These are phyloP conservation scores for Phocides pigmalion DNA, from an alignment of 1,140 invertebrate genomes.

Conservation along the genomic window DNA sequence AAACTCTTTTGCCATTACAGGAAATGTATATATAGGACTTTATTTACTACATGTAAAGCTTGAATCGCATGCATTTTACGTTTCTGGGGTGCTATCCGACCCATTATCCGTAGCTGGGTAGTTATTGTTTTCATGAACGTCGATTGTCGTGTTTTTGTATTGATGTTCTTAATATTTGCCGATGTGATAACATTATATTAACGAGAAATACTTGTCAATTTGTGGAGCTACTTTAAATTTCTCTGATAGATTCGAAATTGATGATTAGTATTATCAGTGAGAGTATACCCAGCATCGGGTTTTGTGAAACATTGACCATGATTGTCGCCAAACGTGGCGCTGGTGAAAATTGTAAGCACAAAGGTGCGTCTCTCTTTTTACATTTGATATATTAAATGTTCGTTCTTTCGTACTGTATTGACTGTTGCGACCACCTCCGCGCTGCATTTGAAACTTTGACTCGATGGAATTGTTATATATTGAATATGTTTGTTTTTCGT, in stretches of 20 bases:
- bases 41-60: slow-evolving; percentile 29
- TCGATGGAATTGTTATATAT: no score
- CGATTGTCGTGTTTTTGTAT: slow-evolving; percentile 22
- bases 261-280: slow-evolving; percentile 66
- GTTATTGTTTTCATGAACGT: slow-evolving; percentile 24
- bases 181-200: slow-evolving; percentile 24
- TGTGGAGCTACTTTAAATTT: slow-evolving; percentile 45
- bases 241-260: slow-evolving; percentile 82
- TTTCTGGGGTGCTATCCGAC: slow-evolving; percentile 30
- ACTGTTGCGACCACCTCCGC: neutral
- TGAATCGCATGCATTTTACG: slow-evolving; percentile 42
- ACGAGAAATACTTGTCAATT: slow-evolving; percentile 23
- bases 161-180: slow-evolving; percentile 39
- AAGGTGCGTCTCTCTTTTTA: slow-evolving; percentile 63
- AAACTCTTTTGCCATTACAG: slow-evolving; percentile 31
- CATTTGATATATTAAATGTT: slow-evolving; percentile 63
- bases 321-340: slow-evolving; percentile 52
- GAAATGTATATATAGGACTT: slow-evolving; percentile 35
- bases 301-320: slow-evolving; percentile 49
- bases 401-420: slow-evolving; percentile 30
- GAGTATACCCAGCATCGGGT: slow-evolving; percentile 47
- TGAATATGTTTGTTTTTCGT: no score
- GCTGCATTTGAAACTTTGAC: neutral
- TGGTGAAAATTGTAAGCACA: slow-evolving; percentile 63
- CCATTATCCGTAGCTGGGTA: slow-evolving; percentile 28